phyloP scores from a whole-genome alignment of 2,113 vertebrate species.

The Nycticebus coucang region DNA sequence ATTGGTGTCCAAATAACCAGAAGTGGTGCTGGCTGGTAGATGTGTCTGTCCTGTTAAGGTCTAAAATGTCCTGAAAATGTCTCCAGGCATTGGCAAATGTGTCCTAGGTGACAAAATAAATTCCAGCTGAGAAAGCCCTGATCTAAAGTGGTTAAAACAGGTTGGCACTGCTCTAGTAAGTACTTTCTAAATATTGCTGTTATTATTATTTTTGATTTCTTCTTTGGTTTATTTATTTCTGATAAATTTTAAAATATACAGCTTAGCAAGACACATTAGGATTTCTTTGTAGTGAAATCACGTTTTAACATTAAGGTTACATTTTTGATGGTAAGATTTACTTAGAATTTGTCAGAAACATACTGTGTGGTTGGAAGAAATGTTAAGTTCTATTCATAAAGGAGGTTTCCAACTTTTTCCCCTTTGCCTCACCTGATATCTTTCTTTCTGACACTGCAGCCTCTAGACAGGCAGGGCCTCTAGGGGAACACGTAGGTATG shows the following conservation, averaged over 20 bases:
- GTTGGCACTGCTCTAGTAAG: background rate
- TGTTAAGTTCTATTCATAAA: background rate
- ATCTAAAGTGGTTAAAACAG: background rate
- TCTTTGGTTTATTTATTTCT: slow-evolving; percentile 24
- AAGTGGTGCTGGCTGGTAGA: background rate
- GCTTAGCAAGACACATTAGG: background rate
- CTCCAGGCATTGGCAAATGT: background rate
- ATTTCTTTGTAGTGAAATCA: background rate
- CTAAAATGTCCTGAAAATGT: background rate
- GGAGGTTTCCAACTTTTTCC: background rate
- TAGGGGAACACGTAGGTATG: background rate
- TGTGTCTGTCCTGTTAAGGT: background rate
- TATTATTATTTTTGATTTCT: background rate
- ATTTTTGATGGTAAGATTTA: background rate
- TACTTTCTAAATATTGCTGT: background rate
- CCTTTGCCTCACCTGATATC: background rate
- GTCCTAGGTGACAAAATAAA: background rate
- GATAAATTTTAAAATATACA: background rate
- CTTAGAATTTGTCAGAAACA: background rate
- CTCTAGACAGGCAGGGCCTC: background rate
- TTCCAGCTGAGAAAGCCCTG: background rate
- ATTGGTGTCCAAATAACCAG: background rate
- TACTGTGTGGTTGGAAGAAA: background rate
- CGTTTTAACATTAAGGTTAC: background rate
- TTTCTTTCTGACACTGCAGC: background rate